These are phyloP conservation scores for Chionodraco myersi DNA, from an alignment of 2,113 vertebrate genomes.

Conservation along the genomic window DNA sequence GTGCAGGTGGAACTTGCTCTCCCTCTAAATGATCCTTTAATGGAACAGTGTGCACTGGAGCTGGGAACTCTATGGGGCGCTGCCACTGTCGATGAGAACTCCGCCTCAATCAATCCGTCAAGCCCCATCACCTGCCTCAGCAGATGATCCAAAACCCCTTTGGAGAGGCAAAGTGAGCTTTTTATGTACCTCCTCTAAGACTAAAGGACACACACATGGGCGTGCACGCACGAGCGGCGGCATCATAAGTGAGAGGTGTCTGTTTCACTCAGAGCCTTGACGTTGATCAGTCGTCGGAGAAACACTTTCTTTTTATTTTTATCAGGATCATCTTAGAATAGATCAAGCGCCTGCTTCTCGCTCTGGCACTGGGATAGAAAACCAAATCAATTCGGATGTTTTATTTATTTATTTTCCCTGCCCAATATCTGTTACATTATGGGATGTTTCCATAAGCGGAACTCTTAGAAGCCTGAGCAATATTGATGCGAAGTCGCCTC, in stretches of 20 bases:
- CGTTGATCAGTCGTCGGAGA: conserved; percentile 77
- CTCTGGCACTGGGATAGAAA: conserved; percentile 54
- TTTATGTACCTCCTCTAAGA: conserved; percentile 80
- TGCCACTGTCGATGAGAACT: conserved; percentile 79
- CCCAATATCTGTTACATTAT: conserved; percentile 74
- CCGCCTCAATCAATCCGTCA: conserved; percentile 83
- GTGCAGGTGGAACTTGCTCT: conserved; percentile 80
- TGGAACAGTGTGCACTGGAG: conserved; percentile 83
- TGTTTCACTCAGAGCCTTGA: conserved; percentile 72
- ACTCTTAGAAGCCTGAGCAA: conserved; percentile 61
- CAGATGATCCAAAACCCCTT: conserved; percentile 81
- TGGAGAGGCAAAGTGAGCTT: conserved; percentile 77
- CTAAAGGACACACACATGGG: conserved; percentile 62
- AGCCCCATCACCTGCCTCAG: conserved; percentile 82
- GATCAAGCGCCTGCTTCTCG: conserved; percentile 69
- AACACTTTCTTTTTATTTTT: conserved; percentile 75
- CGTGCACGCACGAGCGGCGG: conserved; percentile 3
- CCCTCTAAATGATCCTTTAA: conserved; percentile 83
- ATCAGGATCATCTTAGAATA: conserved; percentile 75
- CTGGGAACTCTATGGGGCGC: conserved; percentile 82
- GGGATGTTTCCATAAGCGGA: conserved; percentile 71
- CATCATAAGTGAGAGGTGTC: conserved; percentile 76
- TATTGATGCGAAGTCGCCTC: conserved; percentile 77
- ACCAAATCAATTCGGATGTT: conserved; percentile 75
- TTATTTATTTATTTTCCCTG: conserved; percentile 73